Conservation (phyloP, 1,140 invertebrate genomes). For the Coenobita brevimanus region DNA sequence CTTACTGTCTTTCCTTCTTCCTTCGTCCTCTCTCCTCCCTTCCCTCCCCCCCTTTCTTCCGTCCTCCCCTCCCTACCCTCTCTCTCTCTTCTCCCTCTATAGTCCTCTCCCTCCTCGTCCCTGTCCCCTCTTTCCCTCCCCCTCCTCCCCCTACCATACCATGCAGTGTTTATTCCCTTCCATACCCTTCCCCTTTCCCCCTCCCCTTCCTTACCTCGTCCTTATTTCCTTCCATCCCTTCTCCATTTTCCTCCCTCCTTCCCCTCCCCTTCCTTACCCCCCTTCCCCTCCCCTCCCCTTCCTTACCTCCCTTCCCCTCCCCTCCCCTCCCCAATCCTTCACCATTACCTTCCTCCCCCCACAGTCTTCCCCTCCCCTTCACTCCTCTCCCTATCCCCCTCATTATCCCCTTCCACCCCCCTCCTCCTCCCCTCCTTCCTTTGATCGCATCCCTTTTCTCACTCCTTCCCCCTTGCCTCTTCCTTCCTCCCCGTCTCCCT, state of each 20-base stretch:
- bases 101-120: too few species aligned
- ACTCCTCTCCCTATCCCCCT: too few species aligned
- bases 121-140: neutral
- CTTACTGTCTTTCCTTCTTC: neutral
- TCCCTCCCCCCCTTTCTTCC: neutral
- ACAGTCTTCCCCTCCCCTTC: too few species aligned
- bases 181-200: neutral
- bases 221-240: neutral
- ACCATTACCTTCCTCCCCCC: neutral
- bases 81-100: neutral
- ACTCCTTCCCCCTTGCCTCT: neutral
- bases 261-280: too few species aligned
- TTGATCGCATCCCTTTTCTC: neutral
- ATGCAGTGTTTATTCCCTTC: neutral
- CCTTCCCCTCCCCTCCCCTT: neutral
- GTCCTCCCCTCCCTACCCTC: neutral
- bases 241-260: neutral
- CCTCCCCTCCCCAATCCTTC: neutral
- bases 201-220: neutral
- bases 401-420: neutral
- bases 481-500: neutral
- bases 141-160: neutral
- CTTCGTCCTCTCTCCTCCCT: neutral
- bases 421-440: neutral
- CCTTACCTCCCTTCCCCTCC: neutral